phyloP scores from a whole-genome alignment of 2,797 vertebrate species.

The Spinus pinus region DNA sequence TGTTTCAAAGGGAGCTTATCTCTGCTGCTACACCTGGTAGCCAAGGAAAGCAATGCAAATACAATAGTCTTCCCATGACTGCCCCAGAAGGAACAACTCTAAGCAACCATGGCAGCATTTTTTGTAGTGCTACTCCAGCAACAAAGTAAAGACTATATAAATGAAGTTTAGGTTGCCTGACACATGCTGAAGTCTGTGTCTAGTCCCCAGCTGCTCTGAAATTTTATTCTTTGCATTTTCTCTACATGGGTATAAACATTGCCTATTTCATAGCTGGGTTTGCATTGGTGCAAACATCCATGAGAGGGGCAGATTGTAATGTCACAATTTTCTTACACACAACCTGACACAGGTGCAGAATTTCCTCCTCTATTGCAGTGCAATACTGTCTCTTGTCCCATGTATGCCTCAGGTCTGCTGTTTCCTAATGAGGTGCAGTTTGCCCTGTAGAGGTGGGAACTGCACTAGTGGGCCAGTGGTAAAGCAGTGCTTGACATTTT shows the following conservation, averaged over 20 bases:
- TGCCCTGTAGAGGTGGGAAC: background rate
- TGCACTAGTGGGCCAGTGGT: background rate
- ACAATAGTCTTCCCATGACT: background rate
- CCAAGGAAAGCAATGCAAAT: background rate
- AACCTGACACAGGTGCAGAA: background rate
- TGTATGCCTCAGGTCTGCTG: background rate
- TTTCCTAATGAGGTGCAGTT: background rate
- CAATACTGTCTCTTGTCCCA: background rate
- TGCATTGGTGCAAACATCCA: background rate
- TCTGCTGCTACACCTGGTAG: conserved; percentile 41
- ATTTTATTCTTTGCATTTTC: background rate
- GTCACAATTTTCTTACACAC: background rate
- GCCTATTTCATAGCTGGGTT: background rate
- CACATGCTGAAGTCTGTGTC: background rate
- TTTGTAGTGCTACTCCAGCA: background rate
- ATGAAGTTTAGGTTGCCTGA: background rate
- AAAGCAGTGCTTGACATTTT: background rate
- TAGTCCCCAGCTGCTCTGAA: background rate
- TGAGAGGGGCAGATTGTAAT: background rate
- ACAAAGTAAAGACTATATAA: background rate
- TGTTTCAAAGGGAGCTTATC: conserved; percentile 41
- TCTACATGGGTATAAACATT: background rate
- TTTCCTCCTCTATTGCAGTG: background rate
- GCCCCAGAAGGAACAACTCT: background rate
- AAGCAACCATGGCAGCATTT: background rate